phyloP scores from a whole-genome alignment of 2,797 vertebrate species.

The Bovichtus diacanthus region DNA sequence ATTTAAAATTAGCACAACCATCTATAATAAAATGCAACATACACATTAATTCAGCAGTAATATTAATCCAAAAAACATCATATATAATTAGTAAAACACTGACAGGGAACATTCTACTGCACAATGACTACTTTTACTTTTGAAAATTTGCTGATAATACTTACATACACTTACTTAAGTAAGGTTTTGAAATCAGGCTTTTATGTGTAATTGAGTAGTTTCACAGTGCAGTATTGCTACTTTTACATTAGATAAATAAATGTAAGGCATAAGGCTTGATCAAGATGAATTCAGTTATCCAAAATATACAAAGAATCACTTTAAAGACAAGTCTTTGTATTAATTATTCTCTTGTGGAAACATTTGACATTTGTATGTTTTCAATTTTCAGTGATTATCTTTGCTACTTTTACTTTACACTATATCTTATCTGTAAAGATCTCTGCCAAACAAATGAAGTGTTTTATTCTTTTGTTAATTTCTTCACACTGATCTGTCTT shows the following conservation, averaged over 20 bases:
- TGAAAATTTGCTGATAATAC: no score
- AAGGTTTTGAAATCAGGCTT: not conserved
- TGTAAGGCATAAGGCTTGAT: not conserved
- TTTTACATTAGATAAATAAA: no score
- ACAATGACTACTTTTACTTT: no score
- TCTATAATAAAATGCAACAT: not conserved
- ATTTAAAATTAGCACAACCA: not conserved
- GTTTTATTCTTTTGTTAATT: not conserved
- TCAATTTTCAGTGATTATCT: not conserved
- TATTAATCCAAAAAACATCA: no score
- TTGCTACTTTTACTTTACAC: not conserved
- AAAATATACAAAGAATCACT: not conserved
- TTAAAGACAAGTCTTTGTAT: not conserved
- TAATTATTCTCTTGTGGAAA: not conserved
- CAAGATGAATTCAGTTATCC: not conserved
- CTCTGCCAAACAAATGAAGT: not conserved
- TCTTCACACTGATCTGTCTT: slow-evolving; percentile 12
- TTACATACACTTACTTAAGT: not conserved
- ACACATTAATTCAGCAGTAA: no score
- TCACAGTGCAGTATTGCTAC: no score
- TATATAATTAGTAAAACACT: no score
- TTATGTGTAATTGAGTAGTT: no score
- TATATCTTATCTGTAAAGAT: not conserved
- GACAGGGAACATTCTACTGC: no score
- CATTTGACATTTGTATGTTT: not conserved